Evolutionary conservation across 1,140 invertebrate genomes (phyloP), one percentile per base, ranked within the genome.

Genomic region (Bombus polaris): DNA sequence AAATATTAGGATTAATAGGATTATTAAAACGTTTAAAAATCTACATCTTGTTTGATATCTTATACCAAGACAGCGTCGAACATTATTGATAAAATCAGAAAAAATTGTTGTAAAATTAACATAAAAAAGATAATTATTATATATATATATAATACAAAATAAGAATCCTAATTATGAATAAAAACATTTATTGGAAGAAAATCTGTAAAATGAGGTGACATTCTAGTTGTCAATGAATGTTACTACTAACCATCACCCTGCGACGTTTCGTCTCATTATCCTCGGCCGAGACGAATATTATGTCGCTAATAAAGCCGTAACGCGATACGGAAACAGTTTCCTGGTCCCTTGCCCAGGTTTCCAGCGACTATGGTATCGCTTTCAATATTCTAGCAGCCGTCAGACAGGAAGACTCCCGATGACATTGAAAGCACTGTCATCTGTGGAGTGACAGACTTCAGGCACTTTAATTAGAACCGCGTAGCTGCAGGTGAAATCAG

Each of bases 391-490:
- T 42, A 42, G 28, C 28, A 44, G 13, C 42, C 47, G 76, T 72
- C 83, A 72, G 77, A 53, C 32, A n/a, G 47, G 77, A 72, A 65
- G 28, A 12, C 66, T 59, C n/a, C 39, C 39, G 70, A 39, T 79
- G 68, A 86, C 66, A 66, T 82, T 88, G 85, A 89, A 89, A 88
- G 83, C 79, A 62, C 47, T 62, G 75, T 71, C 73, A 70, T 70
- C 73, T 62, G 32, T 6, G 47, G 78, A 80, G 53, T 78, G 77
- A 89, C 87, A 86, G 83, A 89, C 83, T 82, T 89, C 62, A 88
- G 84, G 81, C 78, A 86, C 78, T 89, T 89, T 89, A 89, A 89
- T 89, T 89, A 89, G 87, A 84, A 77, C 18, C 78, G 47, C 72
- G 78, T 87, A 85, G 65, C 77, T 75, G 76, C 87, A 77, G 75